Conservation (phyloP, 2,113 vertebrate genomes). For the Leptobrachium leishanense region DNA sequence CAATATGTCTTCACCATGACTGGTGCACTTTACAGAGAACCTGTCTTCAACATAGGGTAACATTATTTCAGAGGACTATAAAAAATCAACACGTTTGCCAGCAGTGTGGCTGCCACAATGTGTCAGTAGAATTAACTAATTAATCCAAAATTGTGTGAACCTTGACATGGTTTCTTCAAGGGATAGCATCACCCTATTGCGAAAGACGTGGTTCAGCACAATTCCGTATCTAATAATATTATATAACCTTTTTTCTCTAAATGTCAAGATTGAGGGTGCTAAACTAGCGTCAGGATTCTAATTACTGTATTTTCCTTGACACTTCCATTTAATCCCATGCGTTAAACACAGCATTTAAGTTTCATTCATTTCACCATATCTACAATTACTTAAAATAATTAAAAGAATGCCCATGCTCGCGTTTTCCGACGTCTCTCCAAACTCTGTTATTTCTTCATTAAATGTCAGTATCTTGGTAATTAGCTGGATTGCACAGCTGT, state of each 20-base stretch:
- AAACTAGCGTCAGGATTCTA: slow-evolving; percentile 14
- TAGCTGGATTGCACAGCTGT: slow-evolving; percentile 21
- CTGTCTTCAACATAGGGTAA: no score
- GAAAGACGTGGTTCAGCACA: no score
- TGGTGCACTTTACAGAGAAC: no score
- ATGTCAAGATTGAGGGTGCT: slow-evolving; percentile 16
- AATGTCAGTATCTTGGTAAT: slow-evolving; percentile 41
- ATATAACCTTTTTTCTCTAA: slow-evolving; percentile 23
- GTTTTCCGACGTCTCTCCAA: background rate
- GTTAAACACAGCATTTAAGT: slow-evolving; percentile 11
- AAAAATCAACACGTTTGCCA: no score
- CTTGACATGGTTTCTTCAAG: no score
- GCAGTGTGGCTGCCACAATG: no score
- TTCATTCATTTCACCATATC: background rate
- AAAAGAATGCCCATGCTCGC: slow-evolving; percentile 5
- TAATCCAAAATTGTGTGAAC: no score
- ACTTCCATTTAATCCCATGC: background rate
- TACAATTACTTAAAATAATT: slow-evolving; percentile 37
- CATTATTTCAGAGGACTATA: no score
- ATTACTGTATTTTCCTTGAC: background rate
- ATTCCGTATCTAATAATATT: slow-evolving; percentile 4
- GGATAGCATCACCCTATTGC: no score
- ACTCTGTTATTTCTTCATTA: slow-evolving; percentile 24
- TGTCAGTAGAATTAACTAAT: no score
- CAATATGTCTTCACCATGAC: no score